These are phyloP conservation scores for Psilopogon haemacephalus DNA, from an alignment of 2,113 vertebrate genomes.

Conservation along the genomic window DNA sequence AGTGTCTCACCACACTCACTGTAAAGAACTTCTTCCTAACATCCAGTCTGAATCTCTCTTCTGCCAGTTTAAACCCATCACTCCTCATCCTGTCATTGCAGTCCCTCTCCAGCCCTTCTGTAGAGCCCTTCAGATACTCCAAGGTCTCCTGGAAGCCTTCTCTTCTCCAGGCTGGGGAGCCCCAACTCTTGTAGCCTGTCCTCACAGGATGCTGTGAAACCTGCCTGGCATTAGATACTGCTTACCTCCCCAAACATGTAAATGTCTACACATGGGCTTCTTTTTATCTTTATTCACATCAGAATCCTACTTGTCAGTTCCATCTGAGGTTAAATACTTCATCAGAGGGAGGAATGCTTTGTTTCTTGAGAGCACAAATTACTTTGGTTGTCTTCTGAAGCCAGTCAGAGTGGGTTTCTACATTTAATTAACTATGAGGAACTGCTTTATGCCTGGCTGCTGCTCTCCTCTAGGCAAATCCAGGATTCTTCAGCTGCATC, in stretches of 20 bases:
- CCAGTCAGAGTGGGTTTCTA: not conserved
- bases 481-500: not conserved
- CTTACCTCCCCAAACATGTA: not conserved
- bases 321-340: constrained; percentile 20
- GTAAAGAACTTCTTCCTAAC: too few species aligned
- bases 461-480: not conserved
- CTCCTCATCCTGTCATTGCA: too few species aligned
- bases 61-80: too few species aligned
- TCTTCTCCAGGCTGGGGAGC: too few species aligned
- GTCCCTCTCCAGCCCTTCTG: too few species aligned
- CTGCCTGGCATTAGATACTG: not conserved
- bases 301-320: not conserved
- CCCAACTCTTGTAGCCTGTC: too few species aligned
- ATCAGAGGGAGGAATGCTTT: constrained; percentile 15
- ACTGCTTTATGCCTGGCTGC: not conserved
- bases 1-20: too few species aligned
- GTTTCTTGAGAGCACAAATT: constrained; percentile 15
- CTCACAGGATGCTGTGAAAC: not conserved
- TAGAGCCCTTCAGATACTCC: too few species aligned
- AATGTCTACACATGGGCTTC: not conserved
- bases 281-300: not conserved
- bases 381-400: constrained; percentile 1
- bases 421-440: not conserved
- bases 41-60: too few species aligned
- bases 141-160: too few species aligned